Percentiles rank a stretch among this genome's conserved stretches.
These are phyloP conservation scores for Leptinotarsa lineolata DNA, from an alignment of 1,140 invertebrate species.

Conservation along the genomic window DNA sequence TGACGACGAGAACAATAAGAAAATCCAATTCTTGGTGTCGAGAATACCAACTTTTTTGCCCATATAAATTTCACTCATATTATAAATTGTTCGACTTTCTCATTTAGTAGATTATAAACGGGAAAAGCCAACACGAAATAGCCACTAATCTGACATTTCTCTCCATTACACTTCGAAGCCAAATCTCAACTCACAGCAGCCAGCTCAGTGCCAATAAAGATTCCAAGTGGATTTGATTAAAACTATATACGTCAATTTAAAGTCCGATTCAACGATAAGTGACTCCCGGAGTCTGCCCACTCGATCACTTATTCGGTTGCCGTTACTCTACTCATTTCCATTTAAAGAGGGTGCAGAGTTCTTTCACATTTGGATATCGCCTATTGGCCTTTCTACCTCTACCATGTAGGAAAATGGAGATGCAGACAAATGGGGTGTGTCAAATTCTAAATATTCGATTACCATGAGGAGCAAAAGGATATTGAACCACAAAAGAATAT, in stretches of 20 bases:
- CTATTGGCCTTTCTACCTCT: background rate
- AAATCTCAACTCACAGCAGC: background rate
- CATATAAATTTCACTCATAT: no score
- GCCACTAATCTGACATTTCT: no score
- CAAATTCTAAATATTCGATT: background rate
- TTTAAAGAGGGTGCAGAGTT: constrained; percentile 23
- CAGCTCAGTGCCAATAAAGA: constrained; percentile 14
- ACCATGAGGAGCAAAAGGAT: background rate
- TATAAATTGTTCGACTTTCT: no score
- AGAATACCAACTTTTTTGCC: no score
- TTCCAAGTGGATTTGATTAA: constrained; percentile 22
- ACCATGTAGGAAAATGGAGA: background rate
- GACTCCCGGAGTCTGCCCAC: constrained; percentile 12
- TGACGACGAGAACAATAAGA: no score
- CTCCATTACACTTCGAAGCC: background rate
- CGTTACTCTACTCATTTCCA: constrained; percentile 21
- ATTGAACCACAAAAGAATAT: background rate
- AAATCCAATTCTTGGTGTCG: no score
- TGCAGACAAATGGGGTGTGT: background rate
- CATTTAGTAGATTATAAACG: no score
- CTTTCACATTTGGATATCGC: background rate
- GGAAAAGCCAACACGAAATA: no score
- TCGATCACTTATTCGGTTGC: constrained; percentile 18
- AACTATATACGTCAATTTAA: constrained; percentile 27
- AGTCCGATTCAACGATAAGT: constrained; percentile 25